Evolutionary conservation across 1,140 invertebrate genomes (phyloP), one percentile per base, ranked within the genome.

Genomic region (Harlomillsia oculata): DNA sequence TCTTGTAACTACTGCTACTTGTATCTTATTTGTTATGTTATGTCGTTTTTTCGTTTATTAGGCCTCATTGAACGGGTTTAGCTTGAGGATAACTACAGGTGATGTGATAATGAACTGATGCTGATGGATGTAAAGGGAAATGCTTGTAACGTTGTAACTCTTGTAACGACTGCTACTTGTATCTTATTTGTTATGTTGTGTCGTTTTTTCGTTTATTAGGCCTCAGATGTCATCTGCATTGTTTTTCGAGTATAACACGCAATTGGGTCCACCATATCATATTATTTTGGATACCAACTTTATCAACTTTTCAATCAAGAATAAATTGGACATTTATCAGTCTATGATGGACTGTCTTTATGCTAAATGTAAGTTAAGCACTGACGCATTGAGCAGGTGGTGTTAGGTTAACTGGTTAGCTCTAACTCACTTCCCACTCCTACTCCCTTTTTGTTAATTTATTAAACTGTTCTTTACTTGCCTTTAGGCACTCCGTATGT

Each of bases 301-400:
- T 68, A 84, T 99, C 3, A 99, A 99, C 69, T 98, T 99, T 71
- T 93, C 95, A 0, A 94, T 99, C 28, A 96, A 97, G 75, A 96
- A 97, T 70, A 97, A 98, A 77, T 73, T 99, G 51, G 97, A 99
- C 69, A 85, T 99, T 43, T 81, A 97, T 46, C 83, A 96, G 69
- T 89, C 87, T 63, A 96, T 99, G 90, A 98, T 98, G 93, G 91
- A 98, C 67, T 99, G 95, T 72, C 74, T 99, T 1, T 97, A 97
- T 75, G 95, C 95, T 11, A 99, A 98, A 75, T 97, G 95, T 81
- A 71, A 73, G 40, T 21, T 26, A 14, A 36, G 5, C 29, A 32
- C 29, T 8, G 32, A 34, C n/a, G 8, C 32, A 34, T 34, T 34
- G 32, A 9, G 32, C 32, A n/a, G 8, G 32, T 9, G 8, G 8